A percentile compares a stretch with the other conserved stretches of the same genome.
Evolutionary conservation across 2,888 invertebrate species (phyloP).

Genomic region (Phaonia tiefii): DNA sequence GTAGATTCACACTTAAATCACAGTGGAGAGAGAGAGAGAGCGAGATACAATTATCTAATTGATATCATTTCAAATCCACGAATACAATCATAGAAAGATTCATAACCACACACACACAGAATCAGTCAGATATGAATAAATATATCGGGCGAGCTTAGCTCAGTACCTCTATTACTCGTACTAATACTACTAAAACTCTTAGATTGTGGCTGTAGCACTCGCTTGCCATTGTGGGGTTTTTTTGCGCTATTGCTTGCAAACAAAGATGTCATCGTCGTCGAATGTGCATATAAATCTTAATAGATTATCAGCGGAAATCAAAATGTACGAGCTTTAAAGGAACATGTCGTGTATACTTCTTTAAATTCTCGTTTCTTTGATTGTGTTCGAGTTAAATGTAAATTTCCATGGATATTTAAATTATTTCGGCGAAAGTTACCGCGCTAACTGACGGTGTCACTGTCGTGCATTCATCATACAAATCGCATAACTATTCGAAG

Average conservation of each 20-base stretch:
- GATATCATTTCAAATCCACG: slow-evolving; percentile 58
- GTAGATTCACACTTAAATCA: slow-evolving; percentile 67
- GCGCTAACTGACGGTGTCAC: not conserved
- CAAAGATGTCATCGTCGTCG: slow-evolving; percentile 34
- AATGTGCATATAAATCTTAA: slow-evolving; percentile 53
- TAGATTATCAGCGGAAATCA: slow-evolving; percentile 53
- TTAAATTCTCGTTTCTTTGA: no score
- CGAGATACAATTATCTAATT: slow-evolving; percentile 67
- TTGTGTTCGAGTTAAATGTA: no score
- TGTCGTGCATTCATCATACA: no score
- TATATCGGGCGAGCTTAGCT: no score
- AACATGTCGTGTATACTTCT: no score
- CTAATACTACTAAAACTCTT: not conserved
- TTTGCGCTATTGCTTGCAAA: slow-evolving; percentile 12
- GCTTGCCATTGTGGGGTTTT: slow-evolving; percentile 15
- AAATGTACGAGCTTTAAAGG: not conserved
- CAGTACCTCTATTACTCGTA: no score
- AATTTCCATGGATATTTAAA: no score
- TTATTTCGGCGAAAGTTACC: no score
- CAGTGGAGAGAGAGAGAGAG: slow-evolving; percentile 43
- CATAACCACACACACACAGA: slow-evolving; percentile 3
- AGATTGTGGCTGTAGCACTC: slow-evolving; percentile 23
- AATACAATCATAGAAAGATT: slow-evolving; percentile 3
- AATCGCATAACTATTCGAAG: no score
- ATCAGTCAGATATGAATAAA: not conserved